Percentiles rank a stretch among this genome's conserved stretches.
These are phyloP conservation scores for Elachura formosa DNA, from an alignment of 2,113 vertebrate species.

Conservation along the genomic window DNA sequence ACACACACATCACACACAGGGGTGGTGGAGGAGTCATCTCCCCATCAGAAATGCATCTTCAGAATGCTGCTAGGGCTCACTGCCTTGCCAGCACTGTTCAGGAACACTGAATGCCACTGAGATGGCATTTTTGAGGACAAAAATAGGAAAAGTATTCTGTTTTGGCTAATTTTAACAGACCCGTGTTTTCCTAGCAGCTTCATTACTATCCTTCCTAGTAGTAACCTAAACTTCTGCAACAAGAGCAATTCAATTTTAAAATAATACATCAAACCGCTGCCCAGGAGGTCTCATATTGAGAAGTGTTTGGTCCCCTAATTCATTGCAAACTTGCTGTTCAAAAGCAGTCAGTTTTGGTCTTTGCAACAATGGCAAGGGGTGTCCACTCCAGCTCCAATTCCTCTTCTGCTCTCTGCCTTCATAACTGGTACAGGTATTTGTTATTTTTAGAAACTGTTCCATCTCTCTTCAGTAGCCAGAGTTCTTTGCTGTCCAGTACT, in stretches of 20 bases:
- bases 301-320: neutral
- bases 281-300: neutral
- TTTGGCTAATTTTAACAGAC: neutral
- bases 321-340: neutral
- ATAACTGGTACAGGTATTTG: neutral
- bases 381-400: neutral
- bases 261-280: neutral
- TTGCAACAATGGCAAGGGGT: neutral
- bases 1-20: rapidly evolving
- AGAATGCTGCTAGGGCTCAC: neutral
- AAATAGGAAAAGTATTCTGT: neutral
- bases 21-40: neutral
- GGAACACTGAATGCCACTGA: neutral
- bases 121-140: neutral
- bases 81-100: neutral
- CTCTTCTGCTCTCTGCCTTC: neutral
- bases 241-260: neutral
- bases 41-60: neutral
- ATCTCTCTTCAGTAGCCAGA: neutral
- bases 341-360: neutral
- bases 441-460: neutral
- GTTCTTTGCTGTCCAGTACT: neutral
- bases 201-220: neutral
- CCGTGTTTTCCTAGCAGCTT: neutral
- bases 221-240: neutral